Evolutionary conservation across 2,113 vertebrate genomes (phyloP).

Genomic region (Acrocephalus arundinaceus): DNA sequence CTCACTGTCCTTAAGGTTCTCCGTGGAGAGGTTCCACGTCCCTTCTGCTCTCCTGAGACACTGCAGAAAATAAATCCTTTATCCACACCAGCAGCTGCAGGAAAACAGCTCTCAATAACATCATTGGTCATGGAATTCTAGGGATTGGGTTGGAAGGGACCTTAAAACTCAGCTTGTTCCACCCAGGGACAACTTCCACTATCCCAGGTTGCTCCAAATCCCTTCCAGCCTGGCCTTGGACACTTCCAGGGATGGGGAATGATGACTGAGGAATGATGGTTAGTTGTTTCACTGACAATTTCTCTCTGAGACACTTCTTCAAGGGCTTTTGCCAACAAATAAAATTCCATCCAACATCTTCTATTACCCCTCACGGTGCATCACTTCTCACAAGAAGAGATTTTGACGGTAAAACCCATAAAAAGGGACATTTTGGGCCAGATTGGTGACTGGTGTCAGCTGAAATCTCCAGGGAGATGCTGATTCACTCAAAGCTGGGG

Average conservation of each 20-base stretch:
- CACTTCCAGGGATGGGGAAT: neutral
- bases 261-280: rapidly evolving
- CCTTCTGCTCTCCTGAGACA: neutral
- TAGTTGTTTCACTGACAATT: neutral
- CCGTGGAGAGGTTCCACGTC: neutral
- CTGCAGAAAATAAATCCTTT: neutral
- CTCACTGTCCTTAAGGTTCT: neutral
- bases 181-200: neutral
- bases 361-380: neutral
- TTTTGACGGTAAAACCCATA: neutral
- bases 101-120: neutral
- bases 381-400: neutral
- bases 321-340: neutral
- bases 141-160: neutral
- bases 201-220: neutral
- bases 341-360: neutral
- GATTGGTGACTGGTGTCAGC: neutral
- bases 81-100: neutral
- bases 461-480: neutral
- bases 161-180: neutral
- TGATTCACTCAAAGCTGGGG: slow-evolving; percentile 1
- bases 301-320: neutral
- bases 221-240: neutral
- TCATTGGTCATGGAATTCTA: neutral
- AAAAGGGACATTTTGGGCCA: neutral